A percentile compares a stretch with the other conserved stretches of the same genome.
Evolutionary conservation across 1,140 invertebrate species (phyloP).

Genomic region (Paramacrobiotus metropolitanus): DNA sequence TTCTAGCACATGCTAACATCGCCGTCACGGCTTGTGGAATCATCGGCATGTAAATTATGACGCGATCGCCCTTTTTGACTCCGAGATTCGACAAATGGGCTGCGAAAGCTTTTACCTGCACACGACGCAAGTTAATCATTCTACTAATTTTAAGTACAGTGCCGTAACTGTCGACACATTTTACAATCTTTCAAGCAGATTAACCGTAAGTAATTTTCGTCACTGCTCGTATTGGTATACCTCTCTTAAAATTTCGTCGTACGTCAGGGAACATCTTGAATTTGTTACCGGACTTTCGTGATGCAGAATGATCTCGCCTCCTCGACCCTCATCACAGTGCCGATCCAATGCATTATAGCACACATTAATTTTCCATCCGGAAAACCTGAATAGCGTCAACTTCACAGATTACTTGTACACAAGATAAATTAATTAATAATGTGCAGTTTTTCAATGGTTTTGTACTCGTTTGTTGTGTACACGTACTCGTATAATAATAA

Average conservation of each 20-base stretch:
- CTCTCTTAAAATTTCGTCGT: constrained; percentile 48
- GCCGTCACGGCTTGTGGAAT: constrained; percentile 62
- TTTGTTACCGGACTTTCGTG: constrained; percentile 67
- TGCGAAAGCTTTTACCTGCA: constrained; percentile 44
- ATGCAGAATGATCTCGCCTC: constrained; percentile 52
- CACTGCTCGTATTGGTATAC: no score
- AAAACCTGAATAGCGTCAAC: no score
- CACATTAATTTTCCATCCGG: constrained; percentile 66
- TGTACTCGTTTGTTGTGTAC: no score
- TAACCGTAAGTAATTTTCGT: no score
- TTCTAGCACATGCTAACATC: constrained; percentile 51
- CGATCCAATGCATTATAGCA: constrained; percentile 77
- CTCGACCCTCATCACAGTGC: constrained; percentile 51
- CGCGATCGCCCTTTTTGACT: constrained; percentile 45
- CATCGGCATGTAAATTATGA: constrained; percentile 71
- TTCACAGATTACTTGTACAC: no score
- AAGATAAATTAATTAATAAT: no score
- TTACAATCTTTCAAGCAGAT: no score
- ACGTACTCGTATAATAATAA: no score
- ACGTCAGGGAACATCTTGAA: constrained; percentile 46
- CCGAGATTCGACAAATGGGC: constrained; percentile 45
- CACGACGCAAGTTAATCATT: no score
- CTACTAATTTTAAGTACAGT: no score
- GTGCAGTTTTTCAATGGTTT: no score
- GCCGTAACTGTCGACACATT: no score